Evolutionary conservation across 2,113 vertebrate species (phyloP), one percentile per base, ranked within the genome.

Genomic region (Catharus minimus): DNA sequence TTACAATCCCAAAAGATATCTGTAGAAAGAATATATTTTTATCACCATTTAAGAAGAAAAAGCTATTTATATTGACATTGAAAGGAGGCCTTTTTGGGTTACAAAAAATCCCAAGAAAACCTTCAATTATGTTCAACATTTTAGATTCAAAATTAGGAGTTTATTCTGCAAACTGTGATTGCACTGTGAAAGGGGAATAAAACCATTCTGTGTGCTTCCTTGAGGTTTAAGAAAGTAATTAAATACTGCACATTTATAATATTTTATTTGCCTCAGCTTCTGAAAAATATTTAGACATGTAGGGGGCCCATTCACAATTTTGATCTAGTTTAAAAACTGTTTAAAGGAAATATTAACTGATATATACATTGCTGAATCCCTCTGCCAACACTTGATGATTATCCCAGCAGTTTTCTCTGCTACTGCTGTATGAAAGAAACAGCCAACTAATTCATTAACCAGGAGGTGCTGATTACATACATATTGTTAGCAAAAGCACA

Each of bases 391-490:
- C 86, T 90, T 65, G 62, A 92, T 91, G 90, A 94, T 95, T 96
- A 95, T 95, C 94, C 71, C 94, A 95, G 95, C 91, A 94, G 94
- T 88, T 65, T 57, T 86, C 90, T 77, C 57, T 84, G 33, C 69
- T 84, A 61, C 23, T 72, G 86, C 81, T 72, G 47, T 47, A 81
- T 39, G 73, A 90, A 93, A 90, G 94, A 95, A 96, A 91, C 69
- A 93, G 90, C 89, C 92, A 96, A 90, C 93, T 95, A 96, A 94
- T 92, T 93, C 93, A 94, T 93, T 94, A 95, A 90, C 64, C 92
- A 89, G 92, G 86, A 95, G 94, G 93, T 84, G 90, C 17, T 92
- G 88, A 94, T 95, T 96, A 93, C 81, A 92, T 41, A 76, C 62
- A 72, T 85, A 94, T 33, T 94, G 91, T 92, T 94, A 93, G 32